Base-by-base conservation (phyloP, 2,113 vertebrate species). In the Poeciliopsis turrubarensis region DNA sequence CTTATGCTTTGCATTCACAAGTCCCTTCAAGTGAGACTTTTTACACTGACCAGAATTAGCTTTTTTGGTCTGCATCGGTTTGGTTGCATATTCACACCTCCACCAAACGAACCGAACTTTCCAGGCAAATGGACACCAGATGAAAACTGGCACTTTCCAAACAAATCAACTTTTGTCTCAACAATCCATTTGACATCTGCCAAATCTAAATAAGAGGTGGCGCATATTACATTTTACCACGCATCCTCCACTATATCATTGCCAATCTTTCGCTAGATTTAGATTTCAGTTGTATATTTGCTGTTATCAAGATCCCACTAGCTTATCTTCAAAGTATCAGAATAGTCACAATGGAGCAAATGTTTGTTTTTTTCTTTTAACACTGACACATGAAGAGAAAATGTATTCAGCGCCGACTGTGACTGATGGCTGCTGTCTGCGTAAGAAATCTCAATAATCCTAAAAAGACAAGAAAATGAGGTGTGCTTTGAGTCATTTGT, bases 361-460 rank as follows among this genome's bases (percentile, higher is more conserved):
- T 37, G 34, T 37, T 37, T 37, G 10, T 37, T 37, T 37, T 34
- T 34, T 10, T 10, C 34, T 37, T 37, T 37, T 12, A 37, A 73
- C 27, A 34, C 60, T 68, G 64, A 74, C 54, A 17, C 51, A 26
- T 57, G 30, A 66, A 66, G 44, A 79, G 64, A 78, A 86, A 83
- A 87, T 65, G 60, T 37, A 72, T 60, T 41, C 61, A 68, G 71
- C 1, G 11, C 3, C 69, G 81, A 80, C 84, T 80, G 9, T 86
- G 89, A 92, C 68, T 73, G 83, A 92, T 91, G 63, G 60, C 68
- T 72, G 81, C 67, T 74, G 70, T 65, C 68, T 67, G 75, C 73
- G 81, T 85, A 88, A 91, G 87, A 89, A 90, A 91, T 90, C 86
- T 89, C 84, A 87, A 88, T 88, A 90, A 91, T 77, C 75, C 83